Base-by-base conservation (phyloP, 1,140 invertebrate genomes). In the Leptinotarsa texana region DNA sequence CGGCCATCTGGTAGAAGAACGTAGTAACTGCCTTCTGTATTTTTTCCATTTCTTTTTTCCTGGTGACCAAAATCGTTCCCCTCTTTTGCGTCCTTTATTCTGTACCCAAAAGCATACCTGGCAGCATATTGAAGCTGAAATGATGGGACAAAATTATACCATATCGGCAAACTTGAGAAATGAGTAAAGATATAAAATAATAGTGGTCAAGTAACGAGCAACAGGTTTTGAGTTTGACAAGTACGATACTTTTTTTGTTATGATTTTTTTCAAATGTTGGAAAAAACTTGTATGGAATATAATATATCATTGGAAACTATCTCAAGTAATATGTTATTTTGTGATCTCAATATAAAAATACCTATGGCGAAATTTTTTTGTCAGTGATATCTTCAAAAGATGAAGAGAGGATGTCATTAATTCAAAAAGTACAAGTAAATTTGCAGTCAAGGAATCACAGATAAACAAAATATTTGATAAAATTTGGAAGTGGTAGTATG, bases 1-100 rank as follows among this genome's bases (percentile, higher is more conserved):
- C 93, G 88, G 42, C 93, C 93, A 85, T 94, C 93, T 3, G 93
- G 93, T 47, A 95, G 84, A n/a, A 92, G 86, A 48, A 94, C 92
- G 78, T 93, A 91, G 86, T 95, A 94, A 76, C 90, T 88, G 63
- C 93, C 92, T 79, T 89, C 90, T 13, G 92, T 92, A 13, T 86
- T 84, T 61, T 90, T 88, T 11, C 91, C 93, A 74, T 89, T 85
- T 70, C 87, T 87, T 65, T 87, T 87, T 83, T 94, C 92, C 73
- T 89, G 87, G 80, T 94, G 93, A 13, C 92, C 91, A 84, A 91
- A 94, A 80, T 93, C 89, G 81, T 91, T 93, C 51, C 90, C 91
- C 71, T 88, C 88, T 79, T 91, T 86, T 75, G 87, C 86, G 85
- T 94, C 92, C 75, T 88, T 87, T 22, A 95, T 92, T 75, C 89